Base-by-base conservation (phyloP, 1,140 invertebrate species). In the Prorops nasuta region DNA sequence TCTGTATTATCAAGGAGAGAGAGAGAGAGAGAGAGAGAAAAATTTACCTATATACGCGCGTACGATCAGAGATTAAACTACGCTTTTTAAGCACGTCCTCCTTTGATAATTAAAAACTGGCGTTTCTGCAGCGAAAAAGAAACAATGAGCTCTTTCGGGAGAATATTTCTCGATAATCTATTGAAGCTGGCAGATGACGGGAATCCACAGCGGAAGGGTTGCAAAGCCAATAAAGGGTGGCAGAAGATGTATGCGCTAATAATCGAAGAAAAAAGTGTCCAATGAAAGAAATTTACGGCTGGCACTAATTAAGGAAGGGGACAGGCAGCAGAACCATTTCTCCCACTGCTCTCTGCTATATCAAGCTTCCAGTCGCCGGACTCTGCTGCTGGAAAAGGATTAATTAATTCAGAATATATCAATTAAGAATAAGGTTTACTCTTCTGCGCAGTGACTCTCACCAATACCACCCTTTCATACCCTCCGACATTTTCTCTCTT, bases 321-420 rank as follows among this genome's bases (percentile, higher is more conserved):
- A 53, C 49, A 36, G 35, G 24, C 21, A 44, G 21, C 16, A n/a
- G 10, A 35, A 18, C 31, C 46, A 52, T 48, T 40, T 52, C 47
- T 47, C 46, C 60, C 63, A 62, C 58, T 60, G 52, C 47, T 8
- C 34, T 50, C 43, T 45, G 38, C 22, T n/a, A n/a, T 40, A 16
- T 32, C 36, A 35, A 14, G 16, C 3, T 44, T 34, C 37, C 39
- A 37, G 15, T 22, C 51, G 28, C 53, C 36, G 58, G 62, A 62
- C 67, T 62, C 51, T 68, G 64, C 44, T 54, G 47, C 49, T 52
- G 58, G 63, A 67, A 28, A 28, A 72, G 74, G 64, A 78, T 78
- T 78, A 78, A 78, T 78, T 78, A 78, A 76, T 76, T 74, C 72
- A 71, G 68, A 76, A 78, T 77, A 75, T 75, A 78, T 78, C 76